phyloP scores from a whole-genome alignment of 2,888 invertebrate species.

The Nymphalis polychloros region DNA sequence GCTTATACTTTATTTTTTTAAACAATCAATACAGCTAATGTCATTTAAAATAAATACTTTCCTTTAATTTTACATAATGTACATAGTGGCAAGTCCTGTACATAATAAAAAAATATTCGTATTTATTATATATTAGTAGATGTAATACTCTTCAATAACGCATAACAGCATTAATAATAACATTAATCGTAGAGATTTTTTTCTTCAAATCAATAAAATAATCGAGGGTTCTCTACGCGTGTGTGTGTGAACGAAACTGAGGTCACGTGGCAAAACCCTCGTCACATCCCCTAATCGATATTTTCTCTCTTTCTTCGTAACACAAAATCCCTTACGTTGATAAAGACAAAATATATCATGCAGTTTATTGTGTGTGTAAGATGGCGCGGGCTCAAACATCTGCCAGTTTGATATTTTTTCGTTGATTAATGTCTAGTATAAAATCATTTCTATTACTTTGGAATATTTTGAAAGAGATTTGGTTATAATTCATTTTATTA shows the following conservation, averaged over 20 bases:
- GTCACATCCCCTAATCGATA: conserved; percentile 68
- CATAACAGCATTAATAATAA: conserved; percentile 40
- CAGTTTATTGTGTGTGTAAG: conserved; percentile 55
- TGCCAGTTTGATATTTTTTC: conserved; percentile 73
- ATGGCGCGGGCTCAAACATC: conserved; percentile 72
- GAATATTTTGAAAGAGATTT: too few species aligned
- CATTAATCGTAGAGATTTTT: conserved; percentile 60
- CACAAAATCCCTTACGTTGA: conserved; percentile 29
- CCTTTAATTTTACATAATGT: too few species aligned
- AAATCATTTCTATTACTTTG: neutral
- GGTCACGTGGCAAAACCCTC: conserved; percentile 72
- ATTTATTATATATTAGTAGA: too few species aligned
- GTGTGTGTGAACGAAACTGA: conserved; percentile 57
- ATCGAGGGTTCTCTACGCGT: conserved; percentile 60
- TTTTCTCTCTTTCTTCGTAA: conserved; percentile 49
- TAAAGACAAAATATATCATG: conserved; percentile 43
- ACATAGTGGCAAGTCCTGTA: too few species aligned
- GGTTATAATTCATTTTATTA: neutral
- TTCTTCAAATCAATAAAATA: conserved; percentile 67
- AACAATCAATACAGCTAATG: too few species aligned
- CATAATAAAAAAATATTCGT: too few species aligned
- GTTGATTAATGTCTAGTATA: conserved; percentile 49
- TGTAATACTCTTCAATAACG: conserved; percentile 17
- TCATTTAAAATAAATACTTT: too few species aligned
- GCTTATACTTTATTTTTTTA: too few species aligned